Percentiles rank a stretch among this genome's conserved stretches.
Conservation (phyloP, 1,140 invertebrate species). For the Adelges cooleyi region DNA sequence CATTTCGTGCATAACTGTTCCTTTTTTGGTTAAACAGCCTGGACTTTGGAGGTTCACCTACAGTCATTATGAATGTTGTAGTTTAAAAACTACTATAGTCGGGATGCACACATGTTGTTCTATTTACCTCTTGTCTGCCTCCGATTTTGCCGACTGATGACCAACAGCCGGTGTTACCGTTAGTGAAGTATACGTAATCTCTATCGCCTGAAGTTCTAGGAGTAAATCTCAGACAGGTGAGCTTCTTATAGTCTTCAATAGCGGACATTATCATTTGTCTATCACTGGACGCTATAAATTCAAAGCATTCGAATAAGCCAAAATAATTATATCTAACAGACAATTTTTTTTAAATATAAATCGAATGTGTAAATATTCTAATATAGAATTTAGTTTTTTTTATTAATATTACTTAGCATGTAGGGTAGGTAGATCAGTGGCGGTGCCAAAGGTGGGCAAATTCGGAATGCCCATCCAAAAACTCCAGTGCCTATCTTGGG, state of each 20-base stretch:
- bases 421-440: no score
- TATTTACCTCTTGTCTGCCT: conserved; percentile 46
- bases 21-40: conserved; percentile 58
- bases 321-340: not conserved
- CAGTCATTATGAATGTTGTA: no score
- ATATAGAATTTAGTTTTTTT: no score
- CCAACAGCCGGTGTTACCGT: conserved; percentile 63
- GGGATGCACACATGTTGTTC: no score
- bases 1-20: conserved; percentile 71
- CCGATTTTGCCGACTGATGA: conserved; percentile 41
- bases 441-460: no score
- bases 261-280: conserved; percentile 46
- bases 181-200: conserved; percentile 58
- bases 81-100: no score
- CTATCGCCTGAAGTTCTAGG: conserved; percentile 44
- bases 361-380: no score
- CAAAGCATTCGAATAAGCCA: conserved; percentile 3
- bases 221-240: conserved; percentile 63
- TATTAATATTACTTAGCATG: no score
- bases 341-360: not conserved
- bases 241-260: conserved; percentile 53
- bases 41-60: conserved; percentile 56
- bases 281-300: conserved; percentile 40
- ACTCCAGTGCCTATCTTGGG: no score
- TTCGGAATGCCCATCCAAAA: no score